These are phyloP conservation scores for Notiomystis cincta DNA, from an alignment of 2,113 vertebrate species.

Conservation along the genomic window DNA sequence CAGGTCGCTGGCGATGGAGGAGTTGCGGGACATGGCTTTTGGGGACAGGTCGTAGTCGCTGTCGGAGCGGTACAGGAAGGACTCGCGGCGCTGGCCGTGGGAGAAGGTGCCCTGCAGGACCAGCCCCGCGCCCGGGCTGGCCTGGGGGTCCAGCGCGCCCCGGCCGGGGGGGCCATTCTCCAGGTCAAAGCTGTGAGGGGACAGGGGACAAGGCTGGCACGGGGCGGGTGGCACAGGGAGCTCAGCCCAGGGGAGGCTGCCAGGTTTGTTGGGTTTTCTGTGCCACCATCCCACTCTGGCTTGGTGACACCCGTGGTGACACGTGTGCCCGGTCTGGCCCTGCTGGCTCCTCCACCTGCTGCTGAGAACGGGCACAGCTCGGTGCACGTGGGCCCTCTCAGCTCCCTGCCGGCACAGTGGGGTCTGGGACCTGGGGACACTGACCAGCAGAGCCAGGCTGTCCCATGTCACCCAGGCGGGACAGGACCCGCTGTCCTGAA, in stretches of 20 bases:
- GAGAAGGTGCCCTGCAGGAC: slow-evolving; percentile 79
- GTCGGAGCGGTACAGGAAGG: slow-evolving; percentile 93
- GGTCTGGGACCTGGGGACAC: not conserved
- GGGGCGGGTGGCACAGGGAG: fast-evolving
- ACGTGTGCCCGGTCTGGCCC: not conserved
- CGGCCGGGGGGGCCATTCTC: slow-evolving; percentile 85
- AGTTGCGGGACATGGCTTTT: slow-evolving; percentile 86
- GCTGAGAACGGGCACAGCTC: not conserved
- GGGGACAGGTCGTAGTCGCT: slow-evolving; percentile 91
- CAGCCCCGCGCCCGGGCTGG: slow-evolving; percentile 78
- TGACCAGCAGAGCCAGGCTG: fast-evolving
- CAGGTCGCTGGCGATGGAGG: slow-evolving; percentile 88
- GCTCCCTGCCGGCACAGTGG: not conserved
- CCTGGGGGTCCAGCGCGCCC: slow-evolving; percentile 78
- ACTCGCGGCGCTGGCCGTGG: slow-evolving; percentile 87
- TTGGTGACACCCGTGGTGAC: not conserved
- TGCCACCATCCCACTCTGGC: fast-evolving
- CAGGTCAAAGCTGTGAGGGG: slow-evolving; percentile 82
- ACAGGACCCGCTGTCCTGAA: not conserved
- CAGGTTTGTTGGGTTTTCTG: fast-evolving
- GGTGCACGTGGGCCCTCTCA: fast-evolving
- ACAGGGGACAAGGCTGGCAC: not conserved
- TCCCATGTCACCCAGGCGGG: not conserved
- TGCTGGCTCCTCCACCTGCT: fast-evolving
- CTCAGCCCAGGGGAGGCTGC: not conserved